Conservation (phyloP, 2,797 vertebrate genomes). For the Lagorchestes hirsutus region DNA sequence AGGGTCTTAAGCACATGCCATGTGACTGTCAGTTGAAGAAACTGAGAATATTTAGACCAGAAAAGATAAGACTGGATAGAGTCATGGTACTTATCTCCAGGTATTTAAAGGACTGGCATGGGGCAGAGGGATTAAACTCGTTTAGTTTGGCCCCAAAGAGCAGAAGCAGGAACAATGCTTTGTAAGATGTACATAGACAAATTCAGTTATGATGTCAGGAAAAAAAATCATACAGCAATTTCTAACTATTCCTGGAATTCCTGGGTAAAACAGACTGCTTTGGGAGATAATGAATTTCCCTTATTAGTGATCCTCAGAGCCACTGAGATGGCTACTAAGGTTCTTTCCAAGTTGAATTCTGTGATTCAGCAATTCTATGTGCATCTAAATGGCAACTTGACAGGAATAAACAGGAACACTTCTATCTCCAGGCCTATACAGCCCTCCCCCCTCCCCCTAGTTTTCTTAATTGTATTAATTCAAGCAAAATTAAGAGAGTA, state of each 20-base stretch:
- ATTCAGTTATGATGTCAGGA: too few species aligned
- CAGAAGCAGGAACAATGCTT: too few species aligned
- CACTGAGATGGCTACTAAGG: neutral
- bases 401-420: neutral
- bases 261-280: too few species aligned
- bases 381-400: neutral
- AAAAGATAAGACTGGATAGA: neutral
- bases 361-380: neutral
- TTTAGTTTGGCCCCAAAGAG: too few species aligned
- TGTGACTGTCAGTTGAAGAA: neutral
- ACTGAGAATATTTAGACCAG: neutral
- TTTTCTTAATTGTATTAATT: neutral
- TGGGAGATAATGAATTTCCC: too few species aligned
- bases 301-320: too few species aligned
- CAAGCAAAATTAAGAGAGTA: neutral
- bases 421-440: neutral
- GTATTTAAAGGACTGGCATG: too few species aligned
- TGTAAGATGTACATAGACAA: too few species aligned
- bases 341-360: neutral
- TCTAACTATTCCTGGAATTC: too few species aligned
- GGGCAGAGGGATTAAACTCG: too few species aligned
- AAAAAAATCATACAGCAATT: too few species aligned
- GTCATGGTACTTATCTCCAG: neutral
- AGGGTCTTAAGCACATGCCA: neutral
- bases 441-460: neutral